These are phyloP conservation scores for Acanthoscelides obtectus DNA, from an alignment of 2,888 invertebrate species.

Conservation along the genomic window DNA sequence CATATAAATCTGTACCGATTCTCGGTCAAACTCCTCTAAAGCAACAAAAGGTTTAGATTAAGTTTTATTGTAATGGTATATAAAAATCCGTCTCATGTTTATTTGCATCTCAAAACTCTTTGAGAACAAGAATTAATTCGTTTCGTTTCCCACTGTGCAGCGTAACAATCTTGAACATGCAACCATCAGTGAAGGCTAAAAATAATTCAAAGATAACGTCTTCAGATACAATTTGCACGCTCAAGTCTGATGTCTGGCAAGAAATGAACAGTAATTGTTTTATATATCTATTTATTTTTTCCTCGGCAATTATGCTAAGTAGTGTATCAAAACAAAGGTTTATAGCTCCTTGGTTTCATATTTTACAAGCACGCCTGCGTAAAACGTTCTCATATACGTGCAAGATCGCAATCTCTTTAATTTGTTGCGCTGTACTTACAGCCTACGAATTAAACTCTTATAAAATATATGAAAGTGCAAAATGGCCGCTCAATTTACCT, in stretches of 20 bases:
- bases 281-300: neutral
- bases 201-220: neutral
- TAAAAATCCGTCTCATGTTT: too few relatives aligned
- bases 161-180: neutral
- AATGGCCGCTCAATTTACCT: neutral
- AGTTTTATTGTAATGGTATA: too few relatives aligned
- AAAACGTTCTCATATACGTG: neutral
- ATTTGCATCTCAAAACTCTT: too few relatives aligned
- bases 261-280: neutral
- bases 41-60: too few relatives aligned
- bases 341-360: neutral
- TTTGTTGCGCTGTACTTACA: neutral
- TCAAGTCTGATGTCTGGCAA: neutral
- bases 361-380: neutral
- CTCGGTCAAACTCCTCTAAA: too few relatives aligned
- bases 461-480: neutral
- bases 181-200: neutral
- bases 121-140: too few relatives aligned
- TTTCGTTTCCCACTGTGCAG: too few relatives aligned
- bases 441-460: neutral
- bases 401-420: neutral
- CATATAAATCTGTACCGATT: too few relatives aligned
- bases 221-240: neutral
- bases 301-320: neutral
- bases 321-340: neutral